phyloP scores from a whole-genome alignment of 2,797 vertebrate species.

The Kryptolebias ocellatus region DNA sequence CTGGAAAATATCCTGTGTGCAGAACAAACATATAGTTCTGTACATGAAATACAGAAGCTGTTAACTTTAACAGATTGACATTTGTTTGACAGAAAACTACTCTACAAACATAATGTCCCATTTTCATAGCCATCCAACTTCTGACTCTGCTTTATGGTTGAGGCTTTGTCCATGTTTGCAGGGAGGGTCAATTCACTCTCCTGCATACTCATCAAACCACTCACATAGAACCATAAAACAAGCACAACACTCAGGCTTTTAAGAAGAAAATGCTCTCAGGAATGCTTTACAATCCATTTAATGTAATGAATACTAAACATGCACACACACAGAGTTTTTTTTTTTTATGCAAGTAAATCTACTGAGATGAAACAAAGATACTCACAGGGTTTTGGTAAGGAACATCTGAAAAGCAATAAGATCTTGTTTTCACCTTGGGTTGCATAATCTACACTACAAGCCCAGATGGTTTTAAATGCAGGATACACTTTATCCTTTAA shows the following conservation, averaged over 20 bases:
- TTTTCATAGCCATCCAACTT: slow-evolving; percentile 31
- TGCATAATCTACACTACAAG: slow-evolving; percentile 10
- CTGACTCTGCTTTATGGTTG: slow-evolving; percentile 5
- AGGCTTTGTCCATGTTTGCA: slow-evolving; percentile 25
- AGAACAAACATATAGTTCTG: background rate
- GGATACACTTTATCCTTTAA: slow-evolving; percentile 1
- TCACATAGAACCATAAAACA: slow-evolving; percentile 45
- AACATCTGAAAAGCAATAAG: slow-evolving; percentile 37
- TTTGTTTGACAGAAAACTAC: slow-evolving; percentile 21
- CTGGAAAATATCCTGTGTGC: too few relatives aligned
- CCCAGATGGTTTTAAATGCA: slow-evolving; percentile 27
- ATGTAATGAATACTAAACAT: slow-evolving; percentile 44
- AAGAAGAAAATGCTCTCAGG: slow-evolving; percentile 51
- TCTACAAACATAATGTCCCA: slow-evolving; percentile 26
- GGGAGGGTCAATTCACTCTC: slow-evolving; percentile 31
- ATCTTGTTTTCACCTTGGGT: slow-evolving; percentile 19
- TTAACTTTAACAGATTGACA: background rate
- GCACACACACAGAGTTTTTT: slow-evolving; percentile 10
- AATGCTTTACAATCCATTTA: slow-evolving; percentile 59
- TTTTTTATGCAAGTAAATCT: slow-evolving; percentile 39
- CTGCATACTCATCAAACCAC: slow-evolving; percentile 56
- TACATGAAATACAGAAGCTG: background rate
- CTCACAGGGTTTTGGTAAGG: slow-evolving; percentile 19
- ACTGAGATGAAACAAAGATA: slow-evolving; percentile 31
- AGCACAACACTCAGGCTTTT: slow-evolving; percentile 49